Evolutionary conservation across 2,797 vertebrate genomes (phyloP).

Genomic region (Sebastes itinus): DNA sequence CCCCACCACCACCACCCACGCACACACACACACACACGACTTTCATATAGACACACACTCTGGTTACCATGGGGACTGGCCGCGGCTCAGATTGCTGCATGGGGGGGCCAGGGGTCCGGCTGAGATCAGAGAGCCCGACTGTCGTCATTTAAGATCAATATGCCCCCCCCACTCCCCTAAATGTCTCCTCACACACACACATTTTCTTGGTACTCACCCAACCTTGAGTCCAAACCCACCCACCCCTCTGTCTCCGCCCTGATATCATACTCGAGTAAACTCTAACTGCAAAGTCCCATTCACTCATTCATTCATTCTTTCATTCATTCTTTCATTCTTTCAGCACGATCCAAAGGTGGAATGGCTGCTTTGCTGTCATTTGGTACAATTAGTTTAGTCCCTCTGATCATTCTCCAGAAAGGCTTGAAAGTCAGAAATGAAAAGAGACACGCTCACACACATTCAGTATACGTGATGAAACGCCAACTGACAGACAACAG

Average conservation of each 20-base stretch:
- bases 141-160: slow-evolving; percentile 93
- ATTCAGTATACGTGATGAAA: background rate
- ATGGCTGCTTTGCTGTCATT: background rate
- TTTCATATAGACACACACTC: background rate
- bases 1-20: background rate
- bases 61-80: slow-evolving; percentile 88
- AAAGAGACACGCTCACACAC: background rate
- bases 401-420: background rate
- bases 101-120: slow-evolving; percentile 74
- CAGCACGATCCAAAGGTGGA: background rate
- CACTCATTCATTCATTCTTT: background rate
- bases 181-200: background rate
- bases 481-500: background rate
- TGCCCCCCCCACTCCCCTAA: slow-evolving; percentile 57
- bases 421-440: background rate
- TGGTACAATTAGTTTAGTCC: background rate
- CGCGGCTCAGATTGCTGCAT: slow-evolving; percentile 83
- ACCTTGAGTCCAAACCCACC: slow-evolving; percentile 2
- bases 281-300: background rate
- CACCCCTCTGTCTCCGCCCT: background rate
- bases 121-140: slow-evolving; percentile 89
- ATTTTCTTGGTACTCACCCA: slow-evolving; percentile 23
- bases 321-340: background rate
- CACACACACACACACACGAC: background rate
- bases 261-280: slow-evolving; percentile 4